Evolutionary conservation across 2,113 vertebrate species (phyloP), one percentile per base, ranked within the genome.

Genomic region (Agapornis roseicollis): DNA sequence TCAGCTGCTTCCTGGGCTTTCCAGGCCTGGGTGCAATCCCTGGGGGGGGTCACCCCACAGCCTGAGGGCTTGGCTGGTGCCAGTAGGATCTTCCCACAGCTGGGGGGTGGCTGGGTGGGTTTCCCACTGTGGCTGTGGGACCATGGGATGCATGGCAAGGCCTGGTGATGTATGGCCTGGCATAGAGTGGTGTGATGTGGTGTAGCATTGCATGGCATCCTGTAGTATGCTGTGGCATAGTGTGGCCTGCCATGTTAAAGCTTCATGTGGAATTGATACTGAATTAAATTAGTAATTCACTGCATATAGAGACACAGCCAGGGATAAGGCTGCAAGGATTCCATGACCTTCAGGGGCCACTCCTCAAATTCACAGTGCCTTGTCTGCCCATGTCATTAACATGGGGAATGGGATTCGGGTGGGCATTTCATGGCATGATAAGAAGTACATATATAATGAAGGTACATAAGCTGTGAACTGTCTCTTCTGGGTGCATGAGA

Each of bases 121-220:
- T 4, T 29, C 46, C 52, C 7, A 5, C 33, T 10, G 15, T 24
- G 17, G 20, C 58, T 7, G 5, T 5, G 15, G 41, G 17, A 1
- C 5, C 1, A 7, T 13, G 11, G 31, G 31, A 52, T 25, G 28
- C 3, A 0, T n/a, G 18, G 25, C 9, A 13, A 33, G 29, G 15
- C 37, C 17, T 22, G 10, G 6, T 9, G 1, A 28, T n/a, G 20
- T 9, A 31, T 19, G 11, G 4, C 9, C 6, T 17, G 27, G 31
- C 18, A 13, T 18, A 18, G 7, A 20, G 13, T 16, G 11, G 17
- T 15, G 8, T 46, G 15, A 27, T 1, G 18, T 22, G 9, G 37
- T 14, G 2, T 23, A 13, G 39, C 31, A 4, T 19, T 31, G 23
- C 17, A 14, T 20, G 18, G 4, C 19, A 4, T 44, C 39, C 22